Conservation (phyloP, 2,888 invertebrate genomes). For the Philereme transversata region DNA sequence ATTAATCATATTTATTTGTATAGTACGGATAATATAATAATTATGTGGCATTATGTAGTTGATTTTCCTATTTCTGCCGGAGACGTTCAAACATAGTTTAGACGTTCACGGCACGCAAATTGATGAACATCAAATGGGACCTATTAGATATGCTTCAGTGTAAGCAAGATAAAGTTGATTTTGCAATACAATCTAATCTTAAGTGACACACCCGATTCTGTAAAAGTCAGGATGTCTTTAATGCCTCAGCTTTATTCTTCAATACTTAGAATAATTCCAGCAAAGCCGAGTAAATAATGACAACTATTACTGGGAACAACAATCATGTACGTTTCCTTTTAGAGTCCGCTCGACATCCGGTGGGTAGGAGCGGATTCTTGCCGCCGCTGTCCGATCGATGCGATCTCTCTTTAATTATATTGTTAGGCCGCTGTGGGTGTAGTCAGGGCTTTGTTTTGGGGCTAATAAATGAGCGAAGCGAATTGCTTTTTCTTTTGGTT, state of each 20-base stretch:
- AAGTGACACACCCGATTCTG: neutral
- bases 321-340: conserved; percentile 72
- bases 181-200: neutral
- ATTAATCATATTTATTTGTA: no score
- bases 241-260: conserved; percentile 22
- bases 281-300: conserved; percentile 60
- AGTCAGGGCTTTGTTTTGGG: no score
- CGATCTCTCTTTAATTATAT: conserved; percentile 83
- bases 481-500: no score
- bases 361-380: conserved; percentile 40
- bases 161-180: neutral
- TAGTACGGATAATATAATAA: no score
- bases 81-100: no score
- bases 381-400: conserved; percentile 54
- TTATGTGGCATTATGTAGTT: no score
- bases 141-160: no score
- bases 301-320: conserved; percentile 69
- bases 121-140: no score
- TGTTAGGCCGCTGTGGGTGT: conserved; percentile 56
- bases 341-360: conserved; percentile 71
- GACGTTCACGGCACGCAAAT: no score
- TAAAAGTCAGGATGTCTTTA: neutral
- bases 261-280: conserved; percentile 36
- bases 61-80: no score
- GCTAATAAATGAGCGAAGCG: no score